Evolutionary conservation across 1,140 invertebrate species (phyloP), one percentile per base, ranked within the genome.

Genomic region (Lepidurus apus): DNA sequence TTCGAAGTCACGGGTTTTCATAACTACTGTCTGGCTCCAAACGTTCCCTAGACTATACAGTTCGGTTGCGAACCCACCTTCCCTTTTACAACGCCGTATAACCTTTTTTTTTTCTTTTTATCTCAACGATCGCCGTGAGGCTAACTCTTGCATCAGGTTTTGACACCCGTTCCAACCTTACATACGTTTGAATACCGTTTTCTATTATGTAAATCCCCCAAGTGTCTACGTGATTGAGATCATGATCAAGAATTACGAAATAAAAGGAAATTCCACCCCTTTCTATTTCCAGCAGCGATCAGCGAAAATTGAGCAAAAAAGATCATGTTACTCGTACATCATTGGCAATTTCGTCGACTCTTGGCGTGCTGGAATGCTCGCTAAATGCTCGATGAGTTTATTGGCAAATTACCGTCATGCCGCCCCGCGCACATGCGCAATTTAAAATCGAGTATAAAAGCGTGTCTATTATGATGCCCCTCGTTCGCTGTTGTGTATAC

Each of bases 11-110:
- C 13, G 53, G 53, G 53, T 65, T 65, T 65, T 65, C 13, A 65
- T 65, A 13, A 65, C 6, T 65, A 11, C 53, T 65, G 53, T 65
- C 53, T 65, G 53, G 53, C 53, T 65, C 53, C 53, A 65, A 65
- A 65, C 21, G 53, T 65, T 65, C 21, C 53, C 53, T 65, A 65
- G 53, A 65, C 53, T 65, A 65, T 65, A 65, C 53, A 65, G 53
- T 65, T 65, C 17, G 21, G 53, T 65, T 65, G 17, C 17, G 53
- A 65, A 65, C 53, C 53, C 10, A 26, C 34, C 34, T 65, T 21
- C 53, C 53, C 21, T 65, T 65, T 65, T 65, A 65, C 53, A n/a
- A 65, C 53, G 17, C 53, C 53, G 53, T n/a, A 34, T 34, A 65
- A 65, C 53, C 21, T n/a, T 65, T 65, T 65, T 8, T 65, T 65